These are phyloP conservation scores for Otolemur crassicaudatus DNA, from an alignment of 2,797 vertebrate species.

Conservation along the genomic window DNA sequence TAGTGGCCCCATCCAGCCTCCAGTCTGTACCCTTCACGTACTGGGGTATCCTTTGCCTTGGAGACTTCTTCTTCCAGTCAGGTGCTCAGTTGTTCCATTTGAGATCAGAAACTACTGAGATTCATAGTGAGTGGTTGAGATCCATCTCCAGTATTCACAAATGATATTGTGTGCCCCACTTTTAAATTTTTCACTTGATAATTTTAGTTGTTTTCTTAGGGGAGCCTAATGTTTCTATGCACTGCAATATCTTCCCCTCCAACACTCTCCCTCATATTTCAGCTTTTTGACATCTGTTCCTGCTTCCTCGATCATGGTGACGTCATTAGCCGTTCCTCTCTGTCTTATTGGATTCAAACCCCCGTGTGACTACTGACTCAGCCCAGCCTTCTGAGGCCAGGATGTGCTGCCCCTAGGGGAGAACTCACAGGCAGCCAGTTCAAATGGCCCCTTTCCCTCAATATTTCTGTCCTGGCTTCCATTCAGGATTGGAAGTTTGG, in stretches of 20 bases:
- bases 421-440: background rate
- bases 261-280: background rate
- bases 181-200: background rate
- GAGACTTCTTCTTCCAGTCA: background rate
- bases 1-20: background rate
- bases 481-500: background rate
- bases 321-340: background rate
- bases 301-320: background rate
- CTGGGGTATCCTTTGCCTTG: background rate
- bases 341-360: slow-evolving; percentile 4
- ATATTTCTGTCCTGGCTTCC: background rate
- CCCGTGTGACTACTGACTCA: background rate
- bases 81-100: background rate
- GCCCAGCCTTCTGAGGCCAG: background rate
- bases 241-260: background rate
- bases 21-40: background rate
- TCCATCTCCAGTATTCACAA: background rate
- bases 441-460: background rate
- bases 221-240: background rate
- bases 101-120: background rate
- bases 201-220: slow-evolving; percentile 1
- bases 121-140: background rate
- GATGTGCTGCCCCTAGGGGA: background rate
- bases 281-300: background rate
- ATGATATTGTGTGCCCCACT: background rate